These are phyloP conservation scores for Hydrozoanthus tunicans DNA, from an alignment of 64 coral and sea anemone species.

Conservation along the genomic window DNA sequence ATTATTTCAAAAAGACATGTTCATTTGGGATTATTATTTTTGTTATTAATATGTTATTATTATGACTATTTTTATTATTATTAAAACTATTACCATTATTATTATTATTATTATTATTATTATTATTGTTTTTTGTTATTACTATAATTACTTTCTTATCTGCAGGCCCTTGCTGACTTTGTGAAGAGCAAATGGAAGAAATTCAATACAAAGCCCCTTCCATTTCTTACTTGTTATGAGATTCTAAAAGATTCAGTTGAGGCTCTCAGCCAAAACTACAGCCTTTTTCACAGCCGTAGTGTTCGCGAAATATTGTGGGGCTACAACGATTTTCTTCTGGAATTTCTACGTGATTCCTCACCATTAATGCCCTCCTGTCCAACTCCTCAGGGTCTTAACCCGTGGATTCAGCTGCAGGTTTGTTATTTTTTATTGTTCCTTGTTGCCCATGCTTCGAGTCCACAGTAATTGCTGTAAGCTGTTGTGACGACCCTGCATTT, in stretches of 20 bases:
- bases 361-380: slow-evolving; percentile 27
- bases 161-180: slow-evolving; percentile 41
- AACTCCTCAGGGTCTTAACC: slow-evolving; percentile 38
- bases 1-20: no score
- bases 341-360: background rate
- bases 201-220: background rate
- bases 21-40: background rate
- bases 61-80: background rate
- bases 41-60: background rate
- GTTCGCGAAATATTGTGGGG: slow-evolving; percentile 82
- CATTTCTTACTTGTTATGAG: background rate
- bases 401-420: slow-evolving; percentile 86
- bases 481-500: background rate
- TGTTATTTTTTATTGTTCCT: background rate
- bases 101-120: background rate
- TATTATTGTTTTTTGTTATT: background rate
- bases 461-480: no score
- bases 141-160: background rate
- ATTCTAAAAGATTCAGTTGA: slow-evolving; percentile 7
- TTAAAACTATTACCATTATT: background rate
- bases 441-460: background rate
- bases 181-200: slow-evolving; percentile 47
- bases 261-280: background rate
- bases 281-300: slow-evolving; percentile 69
- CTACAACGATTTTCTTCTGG: slow-evolving; percentile 64